Conservation (phyloP, 2,888 invertebrate genomes). For the Hoplodrina ambigua region DNA sequence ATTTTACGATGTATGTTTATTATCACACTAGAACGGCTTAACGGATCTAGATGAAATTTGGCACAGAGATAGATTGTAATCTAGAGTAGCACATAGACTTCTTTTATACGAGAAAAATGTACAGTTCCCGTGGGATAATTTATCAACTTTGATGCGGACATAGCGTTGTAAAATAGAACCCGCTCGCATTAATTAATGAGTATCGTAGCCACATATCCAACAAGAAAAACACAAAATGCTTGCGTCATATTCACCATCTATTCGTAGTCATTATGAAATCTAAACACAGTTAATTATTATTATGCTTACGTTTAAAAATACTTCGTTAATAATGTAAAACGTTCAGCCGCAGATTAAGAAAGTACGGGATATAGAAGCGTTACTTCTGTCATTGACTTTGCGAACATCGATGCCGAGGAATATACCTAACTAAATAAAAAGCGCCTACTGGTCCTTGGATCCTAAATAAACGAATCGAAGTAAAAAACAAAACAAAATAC, state of each 20-base stretch:
- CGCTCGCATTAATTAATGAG: conserved; percentile 9
- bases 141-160: neutral
- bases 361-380: neutral
- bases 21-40: too few relatives aligned
- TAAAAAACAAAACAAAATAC: too few relatives aligned
- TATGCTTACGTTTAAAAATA: conserved; percentile 29
- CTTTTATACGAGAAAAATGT: too few relatives aligned
- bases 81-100: too few relatives aligned
- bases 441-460: too few relatives aligned
- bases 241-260: conserved; percentile 3
- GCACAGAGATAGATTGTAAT: too few relatives aligned
- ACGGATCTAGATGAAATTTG: too few relatives aligned
- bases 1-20: too few relatives aligned
- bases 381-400: neutral
- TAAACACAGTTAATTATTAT: conserved; percentile 34
- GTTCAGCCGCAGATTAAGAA: conserved; percentile 10
- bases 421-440: too few relatives aligned
- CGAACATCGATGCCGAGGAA: too few relatives aligned
- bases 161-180: neutral
- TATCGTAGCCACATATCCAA: neutral
- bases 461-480: too few relatives aligned
- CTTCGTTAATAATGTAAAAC: neutral
- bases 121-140: too few relatives aligned
- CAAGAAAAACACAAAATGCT: conserved; percentile 21
- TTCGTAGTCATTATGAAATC: conserved; percentile 23